Conservation (phyloP, 2,113 vertebrate genomes). For the Nothoprocta perdicaria region DNA sequence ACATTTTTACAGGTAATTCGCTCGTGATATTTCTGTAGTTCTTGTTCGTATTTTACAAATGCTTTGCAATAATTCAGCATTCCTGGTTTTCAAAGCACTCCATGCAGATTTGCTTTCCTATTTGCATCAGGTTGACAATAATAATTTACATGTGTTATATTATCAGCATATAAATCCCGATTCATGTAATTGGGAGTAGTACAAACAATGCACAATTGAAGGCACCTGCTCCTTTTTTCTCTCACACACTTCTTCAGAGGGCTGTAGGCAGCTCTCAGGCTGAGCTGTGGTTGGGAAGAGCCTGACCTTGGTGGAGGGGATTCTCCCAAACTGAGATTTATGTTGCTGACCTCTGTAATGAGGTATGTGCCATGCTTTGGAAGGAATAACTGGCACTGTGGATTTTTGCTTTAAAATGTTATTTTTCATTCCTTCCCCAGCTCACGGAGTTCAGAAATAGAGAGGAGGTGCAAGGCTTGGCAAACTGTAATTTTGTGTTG, state of each 20-base stretch:
- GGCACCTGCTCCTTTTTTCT: background rate
- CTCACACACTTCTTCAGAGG: background rate
- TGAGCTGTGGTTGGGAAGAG: background rate
- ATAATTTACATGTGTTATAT: background rate
- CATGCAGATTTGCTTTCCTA: background rate
- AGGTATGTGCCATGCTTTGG: constrained; percentile 35
- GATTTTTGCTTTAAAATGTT: constrained; percentile 3
- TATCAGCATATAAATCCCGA: background rate
- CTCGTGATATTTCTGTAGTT: background rate
- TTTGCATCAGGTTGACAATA: constrained; percentile 7
- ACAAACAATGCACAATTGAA: background rate
- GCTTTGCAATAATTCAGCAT: constrained; percentile 42
- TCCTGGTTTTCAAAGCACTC: constrained; percentile 24
- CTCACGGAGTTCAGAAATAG: background rate
- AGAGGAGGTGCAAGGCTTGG: background rate
- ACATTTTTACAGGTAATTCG: constrained; percentile 53
- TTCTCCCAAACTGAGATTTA: background rate
- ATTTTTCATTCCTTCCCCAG: background rate
- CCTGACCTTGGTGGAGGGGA: background rate
- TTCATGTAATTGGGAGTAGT: constrained; percentile 2
- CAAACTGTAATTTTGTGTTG: background rate
- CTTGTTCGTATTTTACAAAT: constrained; percentile 28
- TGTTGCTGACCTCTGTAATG: background rate
- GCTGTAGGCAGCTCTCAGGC: background rate
- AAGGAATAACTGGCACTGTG: background rate